Percentiles rank a stretch among this genome's conserved stretches.
Evolutionary conservation across 2,797 vertebrate genomes (phyloP).

Genomic region (Malurus leucopterus): DNA sequence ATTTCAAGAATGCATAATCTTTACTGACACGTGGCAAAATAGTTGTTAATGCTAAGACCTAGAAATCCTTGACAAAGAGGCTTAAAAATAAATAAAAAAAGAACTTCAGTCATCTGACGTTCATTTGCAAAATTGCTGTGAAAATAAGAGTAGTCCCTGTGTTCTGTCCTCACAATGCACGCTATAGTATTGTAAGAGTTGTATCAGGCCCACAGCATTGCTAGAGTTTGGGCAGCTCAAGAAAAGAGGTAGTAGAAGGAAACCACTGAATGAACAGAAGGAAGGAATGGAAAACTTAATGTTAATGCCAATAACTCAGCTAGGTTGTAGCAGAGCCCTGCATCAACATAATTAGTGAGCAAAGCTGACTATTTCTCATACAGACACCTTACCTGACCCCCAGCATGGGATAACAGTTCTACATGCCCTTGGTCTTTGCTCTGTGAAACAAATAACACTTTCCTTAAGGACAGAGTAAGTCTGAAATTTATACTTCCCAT

Average conservation of each 20-base stretch:
- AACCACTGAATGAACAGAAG: neutral
- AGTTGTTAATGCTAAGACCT: neutral
- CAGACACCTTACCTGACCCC: neutral
- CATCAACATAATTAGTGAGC: neutral
- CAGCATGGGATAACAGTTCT: neutral
- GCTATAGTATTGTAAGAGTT: neutral
- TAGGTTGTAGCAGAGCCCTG: neutral
- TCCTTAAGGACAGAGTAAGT: neutral
- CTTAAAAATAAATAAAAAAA: conserved; percentile 48
- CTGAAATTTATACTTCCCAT: neutral
- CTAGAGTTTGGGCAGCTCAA: neutral
- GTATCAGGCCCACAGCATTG: neutral
- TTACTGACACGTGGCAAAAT: conserved; percentile 27
- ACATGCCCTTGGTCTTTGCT: neutral
- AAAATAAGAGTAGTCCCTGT: neutral
- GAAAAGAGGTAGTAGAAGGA: neutral
- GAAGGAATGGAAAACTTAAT: neutral
- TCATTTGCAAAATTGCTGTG: conserved; percentile 13
- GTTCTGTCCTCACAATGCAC: neutral
- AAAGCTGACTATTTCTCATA: neutral
- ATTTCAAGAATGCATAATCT: conserved; percentile 41
- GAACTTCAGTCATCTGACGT: conserved; percentile 10
- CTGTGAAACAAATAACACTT: neutral
- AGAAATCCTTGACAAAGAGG: conserved; percentile 41
- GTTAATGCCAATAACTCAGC: neutral